phyloP scores from a whole-genome alignment of 1,140 invertebrate species.

The Physella acuta region DNA sequence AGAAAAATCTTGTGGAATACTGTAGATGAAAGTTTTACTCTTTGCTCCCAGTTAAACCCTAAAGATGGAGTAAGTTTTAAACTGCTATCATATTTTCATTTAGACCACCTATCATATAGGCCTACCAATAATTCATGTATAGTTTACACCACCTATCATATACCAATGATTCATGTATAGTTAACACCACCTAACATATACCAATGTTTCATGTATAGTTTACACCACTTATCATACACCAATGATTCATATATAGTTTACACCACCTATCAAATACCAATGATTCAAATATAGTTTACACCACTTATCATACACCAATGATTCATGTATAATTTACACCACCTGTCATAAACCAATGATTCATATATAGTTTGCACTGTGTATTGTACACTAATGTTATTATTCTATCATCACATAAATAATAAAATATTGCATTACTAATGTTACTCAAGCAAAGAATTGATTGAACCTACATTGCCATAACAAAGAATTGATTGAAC shows the following conservation, averaged over 20 bases:
- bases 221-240: too few species aligned
- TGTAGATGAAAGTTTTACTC: slow-evolving; percentile 12
- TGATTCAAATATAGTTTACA: too few species aligned
- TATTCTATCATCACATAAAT: too few species aligned
- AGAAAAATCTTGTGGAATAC: slow-evolving; percentile 21
- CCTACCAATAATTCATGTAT: not conserved
- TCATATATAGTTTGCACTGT: not conserved
- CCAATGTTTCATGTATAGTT: not conserved
- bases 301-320: too few species aligned
- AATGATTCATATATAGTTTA: too few species aligned
- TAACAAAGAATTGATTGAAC: too few species aligned
- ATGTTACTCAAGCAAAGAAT: too few species aligned
- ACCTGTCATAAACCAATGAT: not conserved
- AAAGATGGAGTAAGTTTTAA: not conserved
- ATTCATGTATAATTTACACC: not conserved
- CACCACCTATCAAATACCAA: too few species aligned
- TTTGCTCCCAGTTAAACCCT: not conserved
- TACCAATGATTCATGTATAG: not conserved
- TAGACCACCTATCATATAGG: not conserved
- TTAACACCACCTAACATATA: not conserved
- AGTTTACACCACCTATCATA: not conserved
- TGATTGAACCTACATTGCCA: too few species aligned
- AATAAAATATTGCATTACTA: too few species aligned
- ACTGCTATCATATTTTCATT: too few species aligned
- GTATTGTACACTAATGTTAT: not conserved